Evolutionary conservation across 2,797 vertebrate genomes (phyloP).

Genomic region (Eospalax fontanierii): DNA sequence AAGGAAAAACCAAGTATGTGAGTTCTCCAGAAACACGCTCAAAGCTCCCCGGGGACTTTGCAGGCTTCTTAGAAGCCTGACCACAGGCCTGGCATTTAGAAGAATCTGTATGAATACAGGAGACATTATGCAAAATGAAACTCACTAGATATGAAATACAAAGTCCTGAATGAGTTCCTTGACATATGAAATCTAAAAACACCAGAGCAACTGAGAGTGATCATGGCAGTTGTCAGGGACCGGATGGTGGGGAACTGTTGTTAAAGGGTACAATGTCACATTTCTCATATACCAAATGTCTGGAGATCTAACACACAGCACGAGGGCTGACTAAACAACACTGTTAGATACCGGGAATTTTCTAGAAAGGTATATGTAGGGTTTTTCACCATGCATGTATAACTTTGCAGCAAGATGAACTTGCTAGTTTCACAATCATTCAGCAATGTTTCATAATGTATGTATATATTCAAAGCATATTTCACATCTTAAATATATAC

Average conservation of each 20-base stretch:
- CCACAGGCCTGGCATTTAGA: neutral
- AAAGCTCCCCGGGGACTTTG: neutral
- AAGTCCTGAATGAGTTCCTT: neutral
- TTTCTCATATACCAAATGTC: neutral
- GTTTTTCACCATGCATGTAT: neutral
- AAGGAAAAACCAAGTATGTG: neutral
- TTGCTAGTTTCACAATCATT: neutral
- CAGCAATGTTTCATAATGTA: neutral
- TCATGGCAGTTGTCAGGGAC: neutral
- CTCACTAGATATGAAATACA: neutral
- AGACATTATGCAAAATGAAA: neutral
- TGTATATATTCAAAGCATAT: neutral
- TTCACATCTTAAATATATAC: neutral
- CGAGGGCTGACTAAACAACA: neutral
- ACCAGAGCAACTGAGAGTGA: too few species aligned
- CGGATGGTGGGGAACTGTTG: neutral
- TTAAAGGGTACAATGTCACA: neutral
- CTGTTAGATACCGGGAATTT: neutral
- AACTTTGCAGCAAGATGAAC: neutral
- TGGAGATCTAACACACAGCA: neutral
- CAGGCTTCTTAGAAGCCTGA: neutral
- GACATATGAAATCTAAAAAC: neutral
- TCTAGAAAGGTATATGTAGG: neutral
- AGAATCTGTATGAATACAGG: accelerated
- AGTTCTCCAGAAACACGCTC: neutral